Evolutionary conservation across 2,888 invertebrate species (phyloP).

Genomic region (Brachyptera risi): DNA sequence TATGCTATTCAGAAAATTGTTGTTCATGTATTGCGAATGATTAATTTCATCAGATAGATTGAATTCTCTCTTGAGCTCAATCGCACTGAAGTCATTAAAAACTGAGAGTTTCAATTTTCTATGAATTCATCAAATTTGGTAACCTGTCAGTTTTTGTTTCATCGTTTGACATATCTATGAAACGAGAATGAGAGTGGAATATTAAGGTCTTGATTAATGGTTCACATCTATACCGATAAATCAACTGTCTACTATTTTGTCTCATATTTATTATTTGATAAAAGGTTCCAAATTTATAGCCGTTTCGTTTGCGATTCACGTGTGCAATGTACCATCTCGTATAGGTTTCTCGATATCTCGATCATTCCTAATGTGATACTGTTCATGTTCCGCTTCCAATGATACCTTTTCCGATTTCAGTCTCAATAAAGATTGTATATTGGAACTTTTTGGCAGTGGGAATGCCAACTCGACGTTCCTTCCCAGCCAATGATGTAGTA

Average conservation of each 20-base stretch:
- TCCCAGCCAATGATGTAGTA: neutral
- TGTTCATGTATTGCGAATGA: too few species aligned
- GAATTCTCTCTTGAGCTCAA: too few species aligned
- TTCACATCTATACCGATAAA: neutral
- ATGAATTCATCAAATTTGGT: too few species aligned
- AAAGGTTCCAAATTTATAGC: neutral
- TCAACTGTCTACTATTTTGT: neutral
- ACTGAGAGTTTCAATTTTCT: too few species aligned
- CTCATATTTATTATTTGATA: slow-evolving; percentile 16
- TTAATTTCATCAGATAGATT: too few species aligned
- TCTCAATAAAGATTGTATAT: slow-evolving; percentile 2
- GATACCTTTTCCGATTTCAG: neutral
- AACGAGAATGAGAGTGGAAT: too few species aligned
- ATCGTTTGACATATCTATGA: too few species aligned
- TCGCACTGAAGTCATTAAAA: too few species aligned
- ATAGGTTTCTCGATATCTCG: neutral
- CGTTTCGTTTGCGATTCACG: slow-evolving; percentile 15
- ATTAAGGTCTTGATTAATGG: slow-evolving; percentile 6
- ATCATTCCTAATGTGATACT: slow-evolving; percentile 6
- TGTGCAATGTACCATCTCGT: neutral
- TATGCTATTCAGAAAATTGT: too few species aligned
- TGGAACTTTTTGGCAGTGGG: slow-evolving; percentile 12
- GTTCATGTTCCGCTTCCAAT: slow-evolving; percentile 7
- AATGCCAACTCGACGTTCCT: slow-evolving; percentile 1
- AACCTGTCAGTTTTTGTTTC: too few species aligned